phyloP scores from a whole-genome alignment of 2,797 vertebrate genomes.

The Periophthalmus magnuspinnatus region DNA sequence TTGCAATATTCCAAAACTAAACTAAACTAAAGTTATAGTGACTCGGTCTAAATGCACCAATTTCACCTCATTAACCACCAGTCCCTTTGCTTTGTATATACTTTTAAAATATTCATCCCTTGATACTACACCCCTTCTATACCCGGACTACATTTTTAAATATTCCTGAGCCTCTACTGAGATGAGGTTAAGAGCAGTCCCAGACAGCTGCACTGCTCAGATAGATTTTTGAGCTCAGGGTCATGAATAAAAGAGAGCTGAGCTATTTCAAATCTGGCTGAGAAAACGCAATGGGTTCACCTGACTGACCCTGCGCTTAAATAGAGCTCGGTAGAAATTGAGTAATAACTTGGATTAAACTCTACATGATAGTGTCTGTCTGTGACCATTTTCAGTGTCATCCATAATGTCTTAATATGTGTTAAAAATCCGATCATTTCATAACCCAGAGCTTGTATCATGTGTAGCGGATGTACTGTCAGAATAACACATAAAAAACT shows the following conservation, averaged over 20 bases:
- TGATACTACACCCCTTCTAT: not conserved
- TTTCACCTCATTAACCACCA: not conserved
- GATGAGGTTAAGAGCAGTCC: conserved; percentile 23
- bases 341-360: not conserved
- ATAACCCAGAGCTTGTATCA: not conserved
- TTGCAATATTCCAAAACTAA: not conserved
- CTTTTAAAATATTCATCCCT: not conserved
- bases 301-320: conserved; percentile 16
- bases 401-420: not conserved
- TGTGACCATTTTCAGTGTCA: not conserved
- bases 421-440: not conserved
- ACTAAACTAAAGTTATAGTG: not conserved
- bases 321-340: conserved; percentile 9
- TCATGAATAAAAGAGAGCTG: conserved; percentile 43
- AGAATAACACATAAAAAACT: no score
- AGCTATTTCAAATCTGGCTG: conserved; percentile 22
- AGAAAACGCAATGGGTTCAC: conserved; percentile 25
- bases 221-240: conserved; percentile 21
- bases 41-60: not conserved
- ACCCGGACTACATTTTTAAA: conserved; percentile 15
- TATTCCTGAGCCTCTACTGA: conserved; percentile 23
- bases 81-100: not conserved
- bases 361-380: not conserved
- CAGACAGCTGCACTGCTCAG: conserved; percentile 37
- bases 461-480: not conserved